Conservation (phyloP, 2,113 vertebrate species). For the Anoplopoma fimbria region DNA sequence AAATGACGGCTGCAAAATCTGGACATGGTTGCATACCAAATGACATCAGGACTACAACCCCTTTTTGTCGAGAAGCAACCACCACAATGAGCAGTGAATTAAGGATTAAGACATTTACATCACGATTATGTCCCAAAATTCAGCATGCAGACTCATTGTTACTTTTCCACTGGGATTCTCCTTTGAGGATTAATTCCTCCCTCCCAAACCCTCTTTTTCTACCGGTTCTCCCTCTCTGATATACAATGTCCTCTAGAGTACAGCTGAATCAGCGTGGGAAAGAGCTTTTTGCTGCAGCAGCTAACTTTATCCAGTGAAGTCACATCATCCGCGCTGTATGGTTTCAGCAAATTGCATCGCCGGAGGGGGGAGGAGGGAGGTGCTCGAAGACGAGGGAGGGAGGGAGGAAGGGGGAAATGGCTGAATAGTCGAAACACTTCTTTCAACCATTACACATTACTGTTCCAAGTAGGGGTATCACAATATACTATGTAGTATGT, state of each 20-base stretch:
- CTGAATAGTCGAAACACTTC: conserved; percentile 1
- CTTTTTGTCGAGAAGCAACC: background rate
- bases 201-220: conserved; percentile 2
- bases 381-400: conserved; percentile 1
- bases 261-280: conserved; percentile 78
- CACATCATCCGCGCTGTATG: conserved; percentile 55
- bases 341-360: conserved; percentile 56
- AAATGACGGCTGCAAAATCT: background rate
- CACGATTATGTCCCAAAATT: background rate
- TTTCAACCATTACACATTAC: background rate
- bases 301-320: conserved; percentile 65
- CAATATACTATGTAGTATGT: background rate
- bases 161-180: conserved; percentile 45
- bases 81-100: background rate
- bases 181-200: conserved; percentile 38
- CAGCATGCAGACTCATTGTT: conserved; percentile 17
- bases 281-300: conserved; percentile 68
- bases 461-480: background rate
- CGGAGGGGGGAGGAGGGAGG: conserved; percentile 21
- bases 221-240: conserved; percentile 50
- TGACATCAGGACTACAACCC: background rate
- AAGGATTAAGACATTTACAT: conserved; percentile 24
- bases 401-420: background rate
- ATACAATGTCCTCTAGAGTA: conserved; percentile 63
- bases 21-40: background rate